Base-by-base conservation (phyloP, 2,888 invertebrate species). In the Spodoptera exigua region DNA sequence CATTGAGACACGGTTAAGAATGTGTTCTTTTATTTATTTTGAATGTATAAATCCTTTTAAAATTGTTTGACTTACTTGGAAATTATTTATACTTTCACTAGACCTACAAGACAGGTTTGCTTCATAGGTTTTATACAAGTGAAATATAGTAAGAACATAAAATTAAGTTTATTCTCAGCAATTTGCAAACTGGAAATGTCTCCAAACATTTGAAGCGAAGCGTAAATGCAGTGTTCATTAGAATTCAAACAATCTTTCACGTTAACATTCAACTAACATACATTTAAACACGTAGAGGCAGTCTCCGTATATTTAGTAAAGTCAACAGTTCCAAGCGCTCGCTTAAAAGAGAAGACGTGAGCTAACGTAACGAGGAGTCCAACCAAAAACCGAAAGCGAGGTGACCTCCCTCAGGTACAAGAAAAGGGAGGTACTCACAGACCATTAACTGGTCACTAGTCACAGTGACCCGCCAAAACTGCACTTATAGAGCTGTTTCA, bases 401-500 rank as follows among this genome's bases (percentile, higher is more conserved):
- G 52, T 74, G 52, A 67, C 49, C 47, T 56, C 46, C 53, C 58
- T 58, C 84, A 88, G 88, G 88, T 89, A 90, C 89, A 89, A 73
- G 85, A 70, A 89, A 90, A 81, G 78, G 89, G 89, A 81, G 82
- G 81, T 68, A 86, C 74, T 60, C 68, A 64, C 58, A 64, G 62
- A 60, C 83, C 87, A 89, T 89, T 89, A 88, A 80, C 66, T 81
- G 81, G 78, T 78, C 82, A 82, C 80, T 66, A 81, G 74, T 81
- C 86, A 80, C 70, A 72, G 68, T 83, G 83, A 83, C 81, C 80
- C 71, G 76, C 73, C 73, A 76, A 78, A 84, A 82, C 80, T 80
- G 82, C 82, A 82, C 71, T 80, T 69, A 71, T 69, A 74, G 70
- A 81, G 83, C 82, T 80, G 79, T 82, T 83, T 85, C 83, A 81